Evolutionary conservation across 2,797 vertebrate genomes (phyloP).

Genomic region (Telmatherina bonti): DNA sequence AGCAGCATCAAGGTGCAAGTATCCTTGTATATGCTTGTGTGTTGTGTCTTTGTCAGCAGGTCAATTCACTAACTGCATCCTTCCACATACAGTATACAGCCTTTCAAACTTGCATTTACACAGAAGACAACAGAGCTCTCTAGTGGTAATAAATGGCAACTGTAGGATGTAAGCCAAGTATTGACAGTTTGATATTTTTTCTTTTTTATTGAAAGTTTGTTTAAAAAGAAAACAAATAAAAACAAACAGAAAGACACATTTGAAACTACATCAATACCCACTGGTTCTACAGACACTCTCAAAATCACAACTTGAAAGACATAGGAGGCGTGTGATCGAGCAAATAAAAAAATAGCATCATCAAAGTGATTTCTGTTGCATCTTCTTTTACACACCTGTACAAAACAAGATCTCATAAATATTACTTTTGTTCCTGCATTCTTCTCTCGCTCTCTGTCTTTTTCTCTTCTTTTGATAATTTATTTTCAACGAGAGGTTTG

Average conservation of each 20-base stretch:
- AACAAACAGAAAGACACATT: constrained; percentile 89
- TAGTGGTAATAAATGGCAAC: constrained; percentile 37
- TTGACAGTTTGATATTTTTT: constrained; percentile 38
- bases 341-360: constrained; percentile 86
- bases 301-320: constrained; percentile 86
- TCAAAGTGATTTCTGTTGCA: constrained; percentile 82
- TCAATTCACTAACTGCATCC: background rate
- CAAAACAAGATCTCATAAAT: constrained; percentile 85
- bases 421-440: constrained; percentile 72
- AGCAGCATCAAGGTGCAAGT: background rate
- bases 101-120: background rate
- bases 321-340: constrained; percentile 83
- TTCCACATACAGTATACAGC: background rate
- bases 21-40: background rate
- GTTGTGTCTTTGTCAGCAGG: background rate
- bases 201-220: constrained; percentile 97
- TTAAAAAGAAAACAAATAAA: constrained; percentile 88
- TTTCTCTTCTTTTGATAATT: constrained; percentile 67
- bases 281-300: constrained; percentile 96
- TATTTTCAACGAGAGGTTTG: constrained; percentile 79
- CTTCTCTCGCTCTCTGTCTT: constrained; percentile 5
- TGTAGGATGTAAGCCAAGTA: constrained; percentile 16
- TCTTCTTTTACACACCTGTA: constrained; percentile 84
- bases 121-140: constrained; percentile 42
- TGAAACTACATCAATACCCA: constrained; percentile 95